Conservation (phyloP, 2,888 invertebrate genomes). For the Hymenopus coronatus region DNA sequence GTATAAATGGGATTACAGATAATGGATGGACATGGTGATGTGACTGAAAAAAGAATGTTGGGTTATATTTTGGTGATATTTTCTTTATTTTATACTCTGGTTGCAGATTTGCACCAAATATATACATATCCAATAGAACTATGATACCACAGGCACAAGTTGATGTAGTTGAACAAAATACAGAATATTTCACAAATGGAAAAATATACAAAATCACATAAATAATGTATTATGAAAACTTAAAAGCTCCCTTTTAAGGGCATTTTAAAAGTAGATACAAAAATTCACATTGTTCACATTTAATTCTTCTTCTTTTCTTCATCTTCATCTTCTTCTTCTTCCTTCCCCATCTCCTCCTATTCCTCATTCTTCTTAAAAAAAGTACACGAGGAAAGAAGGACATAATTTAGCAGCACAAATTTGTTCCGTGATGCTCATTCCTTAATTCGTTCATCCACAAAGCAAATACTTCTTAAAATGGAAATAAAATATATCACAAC, state of each 20-base stretch:
- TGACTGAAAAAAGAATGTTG: neutral
- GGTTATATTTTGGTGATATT: conserved; percentile 24
- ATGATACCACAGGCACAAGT: conserved; percentile 48
- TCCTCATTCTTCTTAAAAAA: neutral
- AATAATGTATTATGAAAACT: conserved; percentile 36
- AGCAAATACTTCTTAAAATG: conserved; percentile 14
- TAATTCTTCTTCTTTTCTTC: conserved; percentile 24
- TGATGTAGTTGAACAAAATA: conserved; percentile 41
- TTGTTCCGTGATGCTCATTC: conserved; percentile 16
- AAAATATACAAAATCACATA: conserved; percentile 34
- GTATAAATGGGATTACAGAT: neutral
- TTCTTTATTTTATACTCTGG: conserved; percentile 32
- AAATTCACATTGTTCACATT: conserved; percentile 18
- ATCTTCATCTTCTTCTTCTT: neutral
- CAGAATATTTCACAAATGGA: conserved; percentile 34
- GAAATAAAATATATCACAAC: conserved; percentile 34
- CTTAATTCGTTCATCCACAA: conserved; percentile 22
- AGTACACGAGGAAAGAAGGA: conserved; percentile 35
- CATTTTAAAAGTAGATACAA: conserved; percentile 33
- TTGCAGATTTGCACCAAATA: conserved; percentile 29
- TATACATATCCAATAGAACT: conserved; percentile 37
- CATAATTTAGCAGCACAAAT: conserved; percentile 16
- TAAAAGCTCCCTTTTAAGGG: conserved; percentile 22
- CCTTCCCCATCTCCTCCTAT: neutral
- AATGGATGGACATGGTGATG: neutral